phyloP scores from a whole-genome alignment of 1,140 invertebrate species.

The Holcopasites calliopsidis region DNA sequence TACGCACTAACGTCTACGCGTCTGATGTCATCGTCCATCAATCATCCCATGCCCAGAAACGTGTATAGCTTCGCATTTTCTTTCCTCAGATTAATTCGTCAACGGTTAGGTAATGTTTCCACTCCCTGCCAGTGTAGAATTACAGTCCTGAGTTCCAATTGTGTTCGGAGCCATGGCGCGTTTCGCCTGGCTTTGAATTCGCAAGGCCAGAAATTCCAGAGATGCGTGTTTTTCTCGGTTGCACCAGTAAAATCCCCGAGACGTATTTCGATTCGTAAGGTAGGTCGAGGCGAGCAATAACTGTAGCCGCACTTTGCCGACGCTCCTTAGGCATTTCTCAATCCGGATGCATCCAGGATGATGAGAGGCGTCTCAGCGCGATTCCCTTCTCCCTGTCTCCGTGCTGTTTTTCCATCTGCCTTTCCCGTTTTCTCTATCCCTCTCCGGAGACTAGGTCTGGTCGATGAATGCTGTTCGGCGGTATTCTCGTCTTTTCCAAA shows the following conservation, averaged over 20 bases:
- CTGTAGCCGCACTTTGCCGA: conserved; percentile 26
- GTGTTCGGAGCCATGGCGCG: neutral
- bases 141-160: neutral
- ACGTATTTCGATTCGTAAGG: neutral
- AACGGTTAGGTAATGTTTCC: conserved; percentile 4
- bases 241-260: neutral
- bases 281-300: conserved; percentile 29
- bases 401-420: neutral
- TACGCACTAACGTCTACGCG: conserved; percentile 34
- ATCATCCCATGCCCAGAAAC: too few relatives aligned
- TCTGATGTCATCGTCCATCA: conserved; percentile 50
- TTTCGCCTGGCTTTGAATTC: conserved; percentile 23
- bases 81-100: neutral
- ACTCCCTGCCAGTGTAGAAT: neutral
- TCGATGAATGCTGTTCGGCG: neutral
- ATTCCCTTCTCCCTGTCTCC: conserved; percentile 18
- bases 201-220: neutral
- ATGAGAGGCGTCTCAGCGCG: conserved; percentile 39
- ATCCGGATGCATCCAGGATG: conserved; percentile 54
- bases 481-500: conserved; percentile 3
- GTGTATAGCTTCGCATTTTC: too few relatives aligned
- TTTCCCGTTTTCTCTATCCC: neutral
- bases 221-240: neutral
- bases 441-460: neutral
- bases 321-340: conserved; percentile 58